Base-by-base conservation (phyloP, 2,797 vertebrate species). In the Cephalopachus bancanus region DNA sequence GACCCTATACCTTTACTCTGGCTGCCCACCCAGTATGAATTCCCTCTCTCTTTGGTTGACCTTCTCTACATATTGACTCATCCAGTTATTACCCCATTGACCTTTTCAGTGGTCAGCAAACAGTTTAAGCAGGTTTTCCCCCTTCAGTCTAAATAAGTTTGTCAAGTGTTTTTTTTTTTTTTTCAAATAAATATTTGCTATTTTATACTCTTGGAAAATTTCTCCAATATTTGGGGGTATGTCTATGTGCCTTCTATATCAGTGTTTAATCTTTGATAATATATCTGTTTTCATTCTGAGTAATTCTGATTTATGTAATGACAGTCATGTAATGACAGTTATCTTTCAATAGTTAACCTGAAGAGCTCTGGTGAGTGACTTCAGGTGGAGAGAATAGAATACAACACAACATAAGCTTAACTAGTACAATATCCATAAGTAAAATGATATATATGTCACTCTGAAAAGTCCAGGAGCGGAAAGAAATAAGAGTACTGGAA, bases 261-360 rank as follows among this genome's bases (percentile, higher is more conserved):
- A 89, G 86, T 72, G 76, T 95, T 95, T 95, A 87, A 95, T 53
- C 17, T 88, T 64, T 79, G 75, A 76, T 95, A 74, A 93, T 88
- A 72, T 16, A 37, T 88, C 55, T 49, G 44, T 49, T 14, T 92
- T 89, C 37, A 94, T 33, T 90, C 55, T 65, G 5, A 93, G 44
- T 92, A 92, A 80, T 72, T 88, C 64, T 91, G 6, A 5, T 37
- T 92, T 74, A n/a, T n/a, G n/a, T n/a, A 90, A 72, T 91, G 55
- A 1, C 76, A 81, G 9, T 84, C 30, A 78, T 76, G 15, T 87
- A 78, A 80, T 74, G 37, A 33, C 19, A 83, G 11, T 65, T 85
- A 86, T 55, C 51, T 93, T 96, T 97, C 24, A 86, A 62, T 16
- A 83, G 20, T 90, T 90, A 79, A 26, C 72, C 49, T 62, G 24